Evolutionary conservation across 1,140 invertebrate species (phyloP).

Genomic region (Pomacea maculata): DNA sequence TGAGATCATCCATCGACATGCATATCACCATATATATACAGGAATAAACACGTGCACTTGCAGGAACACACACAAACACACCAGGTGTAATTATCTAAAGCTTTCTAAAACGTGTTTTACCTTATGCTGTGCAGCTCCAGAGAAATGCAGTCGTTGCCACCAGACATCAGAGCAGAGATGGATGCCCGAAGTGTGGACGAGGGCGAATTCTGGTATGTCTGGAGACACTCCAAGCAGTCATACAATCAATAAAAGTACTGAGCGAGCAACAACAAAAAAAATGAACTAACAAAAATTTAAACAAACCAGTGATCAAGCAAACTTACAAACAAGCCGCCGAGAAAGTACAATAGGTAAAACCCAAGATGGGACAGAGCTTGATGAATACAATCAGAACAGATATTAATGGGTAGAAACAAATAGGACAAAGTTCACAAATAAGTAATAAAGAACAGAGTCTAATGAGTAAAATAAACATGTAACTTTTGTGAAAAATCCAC

Average conservation of each 20-base stretch:
- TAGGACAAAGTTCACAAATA: too few relatives aligned
- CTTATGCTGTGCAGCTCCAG: conserved; percentile 39
- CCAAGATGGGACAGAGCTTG: too few relatives aligned
- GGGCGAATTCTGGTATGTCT: conserved; percentile 62
- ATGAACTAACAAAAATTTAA: not conserved
- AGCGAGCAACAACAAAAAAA: not conserved
- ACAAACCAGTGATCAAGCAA: not conserved
- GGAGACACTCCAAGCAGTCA: not conserved
- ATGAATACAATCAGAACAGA: too few relatives aligned
- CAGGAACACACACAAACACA: not conserved
- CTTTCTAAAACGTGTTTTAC: too few relatives aligned
- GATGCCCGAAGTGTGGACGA: conserved; percentile 50
- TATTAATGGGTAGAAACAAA: too few relatives aligned
- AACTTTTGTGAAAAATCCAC: too few relatives aligned
- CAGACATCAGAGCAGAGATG: conserved; percentile 46
- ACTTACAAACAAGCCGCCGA: not conserved
- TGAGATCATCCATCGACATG: too few relatives aligned
- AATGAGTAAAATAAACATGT: too few relatives aligned
- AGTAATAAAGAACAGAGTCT: too few relatives aligned
- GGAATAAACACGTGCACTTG: not conserved
- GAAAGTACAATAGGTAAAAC: too few relatives aligned
- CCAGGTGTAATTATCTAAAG: too few relatives aligned
- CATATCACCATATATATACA: not conserved
- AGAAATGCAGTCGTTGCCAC: conserved; percentile 48
- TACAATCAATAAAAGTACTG: not conserved